A percentile compares a stretch with the other conserved stretches of the same genome.
These are phyloP conservation scores for Clistopyga incitator DNA, from an alignment of 2,888 invertebrate genomes.

Conservation along the genomic window DNA sequence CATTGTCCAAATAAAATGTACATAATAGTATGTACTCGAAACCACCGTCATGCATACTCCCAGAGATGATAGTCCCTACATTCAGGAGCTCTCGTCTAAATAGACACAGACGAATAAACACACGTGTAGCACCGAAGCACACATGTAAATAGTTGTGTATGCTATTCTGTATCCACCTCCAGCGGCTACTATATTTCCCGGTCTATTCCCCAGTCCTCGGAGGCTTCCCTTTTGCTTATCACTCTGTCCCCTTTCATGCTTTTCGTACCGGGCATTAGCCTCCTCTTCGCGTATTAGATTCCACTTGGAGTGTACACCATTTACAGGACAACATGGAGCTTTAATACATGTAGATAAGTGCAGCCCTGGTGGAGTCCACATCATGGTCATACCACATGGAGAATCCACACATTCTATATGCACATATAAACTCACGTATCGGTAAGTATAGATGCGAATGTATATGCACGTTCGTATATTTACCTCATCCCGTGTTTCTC, in stretches of 20 bases:
- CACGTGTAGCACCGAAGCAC: background rate
- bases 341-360: constrained; percentile 28
- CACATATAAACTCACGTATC: constrained; percentile 16
- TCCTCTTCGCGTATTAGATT: constrained; percentile 40
- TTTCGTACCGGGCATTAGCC: constrained; percentile 8
- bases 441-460: constrained; percentile 25
- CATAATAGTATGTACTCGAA: background rate
- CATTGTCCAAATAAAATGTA: background rate
- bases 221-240: constrained; percentile 17
- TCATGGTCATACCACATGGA: background rate
- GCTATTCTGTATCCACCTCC: background rate
- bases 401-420: background rate
- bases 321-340: constrained; percentile 28
- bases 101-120: constrained; percentile 14
- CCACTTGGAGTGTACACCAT: constrained; percentile 35
- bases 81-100: background rate
- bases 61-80: background rate
- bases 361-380: background rate
- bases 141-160: constrained; percentile 23
- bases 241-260: constrained; percentile 14
- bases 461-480: constrained; percentile 31
- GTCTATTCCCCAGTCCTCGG: too few species aligned
- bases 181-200: constrained; percentile 9
- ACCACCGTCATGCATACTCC: background rate
- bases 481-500: constrained; percentile 10